Conservation (phyloP, 1,140 invertebrate genomes). For the Drosophila nannoptera region DNA sequence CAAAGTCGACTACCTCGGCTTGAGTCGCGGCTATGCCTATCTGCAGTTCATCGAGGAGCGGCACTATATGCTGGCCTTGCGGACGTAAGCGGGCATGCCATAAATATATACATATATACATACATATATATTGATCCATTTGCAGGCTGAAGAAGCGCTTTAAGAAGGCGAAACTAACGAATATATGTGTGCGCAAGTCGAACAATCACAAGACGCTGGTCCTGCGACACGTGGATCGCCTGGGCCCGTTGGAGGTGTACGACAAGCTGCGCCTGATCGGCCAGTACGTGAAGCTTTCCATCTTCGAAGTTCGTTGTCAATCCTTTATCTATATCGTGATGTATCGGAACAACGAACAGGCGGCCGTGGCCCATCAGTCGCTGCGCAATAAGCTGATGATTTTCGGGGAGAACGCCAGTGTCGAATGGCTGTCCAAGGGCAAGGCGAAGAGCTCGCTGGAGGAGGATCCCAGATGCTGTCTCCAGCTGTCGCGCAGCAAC, state of each 20-base stretch:
- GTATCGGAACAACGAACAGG: conserved; percentile 48
- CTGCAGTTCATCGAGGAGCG: conserved; percentile 49
- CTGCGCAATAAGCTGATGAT: conserved; percentile 6
- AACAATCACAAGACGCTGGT: conserved; percentile 31
- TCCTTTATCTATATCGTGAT: conserved; percentile 28
- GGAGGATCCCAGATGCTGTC: conserved; percentile 17
- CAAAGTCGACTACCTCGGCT: conserved; percentile 43
- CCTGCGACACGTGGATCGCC: neutral
- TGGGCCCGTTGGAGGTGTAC: conserved; percentile 45
- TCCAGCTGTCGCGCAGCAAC: conserved; percentile 7
- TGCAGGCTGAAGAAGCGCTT: conserved; percentile 31
- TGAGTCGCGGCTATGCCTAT: conserved; percentile 53
- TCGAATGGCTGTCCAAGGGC: conserved; percentile 36
- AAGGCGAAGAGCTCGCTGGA: neutral
- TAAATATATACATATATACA: neutral
- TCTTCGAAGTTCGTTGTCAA: conserved; percentile 14
- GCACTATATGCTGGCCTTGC: conserved; percentile 19
- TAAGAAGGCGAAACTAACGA: no score
- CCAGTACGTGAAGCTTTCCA: conserved; percentile 22
- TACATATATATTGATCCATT: no score
- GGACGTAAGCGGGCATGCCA: conserved; percentile 8
- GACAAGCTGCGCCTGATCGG: conserved; percentile 27
- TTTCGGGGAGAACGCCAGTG: conserved; percentile 27
- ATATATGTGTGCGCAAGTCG: conserved; percentile 34
- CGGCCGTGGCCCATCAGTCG: conserved; percentile 23